Base-by-base conservation (phyloP, 2,797 vertebrate species). In the Cirrhinus mrigala region DNA sequence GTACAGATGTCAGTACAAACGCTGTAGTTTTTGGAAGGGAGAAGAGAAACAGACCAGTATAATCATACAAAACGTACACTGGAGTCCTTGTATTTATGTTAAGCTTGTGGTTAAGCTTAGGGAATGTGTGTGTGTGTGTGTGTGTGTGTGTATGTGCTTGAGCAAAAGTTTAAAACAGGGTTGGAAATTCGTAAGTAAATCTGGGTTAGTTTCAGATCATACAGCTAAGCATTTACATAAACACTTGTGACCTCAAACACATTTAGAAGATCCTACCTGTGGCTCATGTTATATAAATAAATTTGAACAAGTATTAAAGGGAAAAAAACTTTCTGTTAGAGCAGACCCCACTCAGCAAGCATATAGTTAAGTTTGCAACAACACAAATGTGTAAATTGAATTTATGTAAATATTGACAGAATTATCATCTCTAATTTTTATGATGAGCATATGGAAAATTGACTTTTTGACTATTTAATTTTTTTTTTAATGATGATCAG, bases 401-500 rank as follows among this genome's bases (percentile, higher is more conserved):
- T 27, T 74, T 37, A 10, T 33, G 64, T 68, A 68, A 20, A 68
- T 37, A 2, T 11, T 5, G 46, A 18, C 24, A 50, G 1, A 73
- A 16, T 77, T 58, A 77, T 22, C 0, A 81, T 81, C 15, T 81
- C 6, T 8, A 14, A n/a, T 81, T 3, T 33, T 22, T 58, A n/a
- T 78, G 2, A 29, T 69, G 54, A 37, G 11, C 48, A 37, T 52
- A 40, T 70, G 29, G 24, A 84, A 40, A 56, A 77, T 33, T 6
- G 0, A 50, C 20, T 15, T 7, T 16, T 58, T n/a, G 56, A n/a
- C 22, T 10, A 3, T 1, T 58, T 9, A n/a, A 3, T 1, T 58
- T 9, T 22, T 74, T 80, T 33, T 71, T 22, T 89, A 9, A 46
- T 70, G 37, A 9, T 88, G 14, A 92, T 46, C 83, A 99, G 98